phyloP scores from a whole-genome alignment of 2,888 invertebrate species.

The Busseola fusca region DNA sequence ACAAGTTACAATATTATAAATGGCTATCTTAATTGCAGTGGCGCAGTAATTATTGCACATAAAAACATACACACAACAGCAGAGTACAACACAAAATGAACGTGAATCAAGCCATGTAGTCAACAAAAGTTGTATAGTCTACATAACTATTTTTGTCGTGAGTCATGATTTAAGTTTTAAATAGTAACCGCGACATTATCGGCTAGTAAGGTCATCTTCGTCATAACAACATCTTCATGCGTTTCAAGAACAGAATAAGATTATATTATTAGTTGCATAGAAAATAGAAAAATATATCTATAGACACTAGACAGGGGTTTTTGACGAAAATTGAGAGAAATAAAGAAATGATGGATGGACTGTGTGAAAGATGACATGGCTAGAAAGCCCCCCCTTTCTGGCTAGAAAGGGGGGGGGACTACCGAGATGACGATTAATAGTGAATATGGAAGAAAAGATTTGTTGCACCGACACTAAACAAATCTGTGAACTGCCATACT shows the following conservation, averaged over 20 bases:
- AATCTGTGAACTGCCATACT: neutral
- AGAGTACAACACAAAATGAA: neutral
- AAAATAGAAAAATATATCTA: neutral
- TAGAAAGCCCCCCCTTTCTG: too few species aligned
- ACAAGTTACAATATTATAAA: neutral
- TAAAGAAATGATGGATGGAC: neutral
- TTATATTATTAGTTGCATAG: neutral
- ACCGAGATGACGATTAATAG: neutral
- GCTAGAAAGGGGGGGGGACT: too few species aligned
- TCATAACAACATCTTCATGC: constrained; percentile 32
- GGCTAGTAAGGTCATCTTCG: constrained; percentile 45
- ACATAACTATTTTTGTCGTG: constrained; percentile 4
- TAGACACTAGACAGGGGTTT: neutral
- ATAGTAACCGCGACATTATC: constrained; percentile 39
- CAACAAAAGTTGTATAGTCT: constrained; percentile 12
- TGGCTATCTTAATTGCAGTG: neutral
- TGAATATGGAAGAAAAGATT: neutral
- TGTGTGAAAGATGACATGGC: neutral
- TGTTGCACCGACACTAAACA: neutral
- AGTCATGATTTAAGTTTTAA: constrained; percentile 46
- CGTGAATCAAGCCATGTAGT: constrained; percentile 3
- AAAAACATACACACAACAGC: neutral
- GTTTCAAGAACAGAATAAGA: constrained; percentile 1
- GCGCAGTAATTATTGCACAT: neutral
- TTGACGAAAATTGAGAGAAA: too few species aligned